Conservation (phyloP, 2,888 invertebrate species). For the Syrphus vitripennis region DNA sequence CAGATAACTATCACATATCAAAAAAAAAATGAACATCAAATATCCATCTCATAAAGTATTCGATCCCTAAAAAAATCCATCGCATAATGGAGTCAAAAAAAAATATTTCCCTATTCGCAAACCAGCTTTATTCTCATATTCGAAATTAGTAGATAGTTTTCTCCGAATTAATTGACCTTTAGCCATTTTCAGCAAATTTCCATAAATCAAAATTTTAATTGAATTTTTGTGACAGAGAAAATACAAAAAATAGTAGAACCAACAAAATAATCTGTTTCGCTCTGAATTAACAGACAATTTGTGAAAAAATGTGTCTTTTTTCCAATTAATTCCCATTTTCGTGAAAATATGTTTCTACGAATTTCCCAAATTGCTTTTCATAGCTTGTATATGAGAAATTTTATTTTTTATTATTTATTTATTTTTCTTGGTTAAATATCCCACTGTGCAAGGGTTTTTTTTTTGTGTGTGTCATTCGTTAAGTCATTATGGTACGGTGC, state of each 20-base stretch:
- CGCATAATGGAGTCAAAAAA: background rate
- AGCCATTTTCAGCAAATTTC: background rate
- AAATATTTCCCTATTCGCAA: background rate
- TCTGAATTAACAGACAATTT: background rate
- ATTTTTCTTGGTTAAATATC: background rate
- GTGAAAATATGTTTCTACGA: background rate
- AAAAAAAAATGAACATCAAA: background rate
- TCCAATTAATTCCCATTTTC: background rate
- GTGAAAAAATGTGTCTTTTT: background rate
- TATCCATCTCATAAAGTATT: no score
- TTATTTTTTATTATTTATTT: background rate
- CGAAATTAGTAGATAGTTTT: background rate
- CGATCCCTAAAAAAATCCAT: no score
- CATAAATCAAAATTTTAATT: background rate
- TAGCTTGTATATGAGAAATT: background rate
- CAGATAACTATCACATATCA: no score
- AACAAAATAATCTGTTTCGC: no score
- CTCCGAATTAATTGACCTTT: background rate
- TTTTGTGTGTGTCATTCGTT: background rate
- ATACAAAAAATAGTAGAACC: no score
- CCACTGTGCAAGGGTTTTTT: background rate
- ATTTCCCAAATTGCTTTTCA: background rate
- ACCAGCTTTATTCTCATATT: background rate
- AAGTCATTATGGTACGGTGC: background rate
- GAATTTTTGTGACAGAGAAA: background rate